Conservation (phyloP, 2,113 vertebrate species). For the Mastomys natalensis region DNA sequence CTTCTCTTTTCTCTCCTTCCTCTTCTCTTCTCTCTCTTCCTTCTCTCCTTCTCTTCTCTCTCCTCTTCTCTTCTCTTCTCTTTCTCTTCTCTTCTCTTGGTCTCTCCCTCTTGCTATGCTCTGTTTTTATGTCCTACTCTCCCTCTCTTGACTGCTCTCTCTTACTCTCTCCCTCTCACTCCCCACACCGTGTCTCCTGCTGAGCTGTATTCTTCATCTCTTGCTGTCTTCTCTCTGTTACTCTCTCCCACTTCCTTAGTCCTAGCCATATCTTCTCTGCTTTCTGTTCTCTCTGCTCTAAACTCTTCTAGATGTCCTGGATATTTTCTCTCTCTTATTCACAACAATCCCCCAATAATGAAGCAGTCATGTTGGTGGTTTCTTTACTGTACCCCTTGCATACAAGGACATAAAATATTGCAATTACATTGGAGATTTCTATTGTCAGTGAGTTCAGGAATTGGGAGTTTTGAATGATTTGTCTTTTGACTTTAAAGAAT, state of each 20-base stretch:
- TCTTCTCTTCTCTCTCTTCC: too few relatives aligned
- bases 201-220: neutral
- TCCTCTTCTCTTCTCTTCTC: neutral
- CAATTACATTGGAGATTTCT: neutral
- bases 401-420: neutral
- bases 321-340: neutral
- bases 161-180: neutral
- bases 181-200: neutral
- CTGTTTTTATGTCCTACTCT: too few relatives aligned
- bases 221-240: neutral
- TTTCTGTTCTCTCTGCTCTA: neutral
- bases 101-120: neutral
- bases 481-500: conserved; percentile 28
- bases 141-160: too few relatives aligned
- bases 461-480: conserved; percentile 25
- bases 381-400: neutral
- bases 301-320: neutral
- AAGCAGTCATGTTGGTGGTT: neutral
- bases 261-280: neutral
- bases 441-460: neutral
- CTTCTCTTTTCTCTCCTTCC: neutral
- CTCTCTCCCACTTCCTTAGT: neutral
- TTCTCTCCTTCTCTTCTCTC: neutral
- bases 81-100: neutral
- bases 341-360: neutral